These are phyloP conservation scores for Anticlea derivata DNA, from an alignment of 2,888 invertebrate genomes.

Conservation along the genomic window DNA sequence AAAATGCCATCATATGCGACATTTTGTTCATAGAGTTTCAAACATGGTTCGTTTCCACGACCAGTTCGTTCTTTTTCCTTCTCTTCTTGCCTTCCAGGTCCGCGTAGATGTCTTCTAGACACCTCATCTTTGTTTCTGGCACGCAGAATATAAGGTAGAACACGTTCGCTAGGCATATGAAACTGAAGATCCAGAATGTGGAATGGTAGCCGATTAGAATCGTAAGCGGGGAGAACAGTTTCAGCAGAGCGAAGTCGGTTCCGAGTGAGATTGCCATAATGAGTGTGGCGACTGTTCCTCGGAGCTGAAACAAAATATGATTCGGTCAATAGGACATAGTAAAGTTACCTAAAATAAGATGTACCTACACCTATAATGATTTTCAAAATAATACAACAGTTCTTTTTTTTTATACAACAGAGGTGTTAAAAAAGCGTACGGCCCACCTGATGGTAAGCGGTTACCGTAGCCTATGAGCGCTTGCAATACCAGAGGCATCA, in stretches of 20 bases:
- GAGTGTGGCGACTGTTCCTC: constrained; percentile 74
- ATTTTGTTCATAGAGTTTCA: too few relatives aligned
- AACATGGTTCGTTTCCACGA: constrained; percentile 57
- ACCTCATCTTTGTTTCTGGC: constrained; percentile 97
- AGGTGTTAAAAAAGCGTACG: too few relatives aligned
- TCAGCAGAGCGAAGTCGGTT: constrained; percentile 93
- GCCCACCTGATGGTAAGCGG: too few relatives aligned
- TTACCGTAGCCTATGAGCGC: too few relatives aligned
- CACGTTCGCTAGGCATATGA: constrained; percentile 88
- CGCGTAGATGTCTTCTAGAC: constrained; percentile 94
- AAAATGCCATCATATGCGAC: too few relatives aligned
- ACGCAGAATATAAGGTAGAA: constrained; percentile 92
- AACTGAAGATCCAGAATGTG: constrained; percentile 93
- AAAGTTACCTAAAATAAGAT: too few relatives aligned
- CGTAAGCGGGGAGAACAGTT: constrained; percentile 89
- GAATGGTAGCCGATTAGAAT: constrained; percentile 86
- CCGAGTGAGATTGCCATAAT: constrained; percentile 87
- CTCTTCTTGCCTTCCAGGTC: constrained; percentile 86
- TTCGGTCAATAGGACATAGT: too few relatives aligned
- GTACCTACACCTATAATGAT: too few relatives aligned
- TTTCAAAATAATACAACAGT: too few relatives aligned
- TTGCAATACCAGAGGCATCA: too few relatives aligned
- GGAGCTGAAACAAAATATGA: constrained; percentile 52
- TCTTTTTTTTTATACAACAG: too few relatives aligned
- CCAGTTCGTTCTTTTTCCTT: constrained; percentile 41